Percentiles rank a stretch among this genome's conserved stretches.
Evolutionary conservation across 2,797 vertebrate genomes (phyloP).

Genomic region (Schizothorax lantsangensis): DNA sequence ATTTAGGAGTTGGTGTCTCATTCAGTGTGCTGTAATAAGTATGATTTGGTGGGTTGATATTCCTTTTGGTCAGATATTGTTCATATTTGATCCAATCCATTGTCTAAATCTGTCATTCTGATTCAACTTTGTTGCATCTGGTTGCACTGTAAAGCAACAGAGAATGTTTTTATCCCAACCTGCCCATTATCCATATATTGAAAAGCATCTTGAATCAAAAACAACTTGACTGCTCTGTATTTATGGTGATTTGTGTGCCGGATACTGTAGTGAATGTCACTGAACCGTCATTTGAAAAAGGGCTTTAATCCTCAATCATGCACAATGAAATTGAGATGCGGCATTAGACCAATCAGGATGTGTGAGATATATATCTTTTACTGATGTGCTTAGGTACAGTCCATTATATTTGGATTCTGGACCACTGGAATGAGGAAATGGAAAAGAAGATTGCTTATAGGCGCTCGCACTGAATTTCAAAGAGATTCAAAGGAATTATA

Average conservation of each 20-base stretch:
- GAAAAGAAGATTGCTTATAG: slow-evolving; percentile 63
- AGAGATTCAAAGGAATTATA: slow-evolving; percentile 54
- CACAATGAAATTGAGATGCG: slow-evolving; percentile 4
- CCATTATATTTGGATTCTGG: slow-evolving; percentile 39
- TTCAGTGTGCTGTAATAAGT: slow-evolving; percentile 13
- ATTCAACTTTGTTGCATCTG: background rate
- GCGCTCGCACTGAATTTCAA: slow-evolving; percentile 64
- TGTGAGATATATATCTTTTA: slow-evolving; percentile 31
- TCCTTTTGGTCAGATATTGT: background rate
- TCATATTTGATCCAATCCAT: background rate
- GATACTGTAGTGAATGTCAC: background rate
- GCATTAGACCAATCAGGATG: background rate
- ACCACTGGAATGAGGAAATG: slow-evolving; percentile 56
- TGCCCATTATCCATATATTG: slow-evolving; percentile 7
- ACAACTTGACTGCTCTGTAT: slow-evolving; percentile 11
- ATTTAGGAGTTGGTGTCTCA: background rate
- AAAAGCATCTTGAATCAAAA: slow-evolving; percentile 8
- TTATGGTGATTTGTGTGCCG: background rate
- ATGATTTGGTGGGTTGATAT: background rate
- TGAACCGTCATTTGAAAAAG: slow-evolving; percentile 32
- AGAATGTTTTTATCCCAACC: slow-evolving; percentile 5
- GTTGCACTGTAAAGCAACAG: background rate
- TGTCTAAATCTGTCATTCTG: background rate
- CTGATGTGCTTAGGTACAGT: slow-evolving; percentile 32
- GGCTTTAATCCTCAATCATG: slow-evolving; percentile 19